Percentiles rank a stretch among this genome's conserved stretches.
phyloP scores from a whole-genome alignment of 92 coral and sea anemone species.

The Epizoanthus ramosus region DNA sequence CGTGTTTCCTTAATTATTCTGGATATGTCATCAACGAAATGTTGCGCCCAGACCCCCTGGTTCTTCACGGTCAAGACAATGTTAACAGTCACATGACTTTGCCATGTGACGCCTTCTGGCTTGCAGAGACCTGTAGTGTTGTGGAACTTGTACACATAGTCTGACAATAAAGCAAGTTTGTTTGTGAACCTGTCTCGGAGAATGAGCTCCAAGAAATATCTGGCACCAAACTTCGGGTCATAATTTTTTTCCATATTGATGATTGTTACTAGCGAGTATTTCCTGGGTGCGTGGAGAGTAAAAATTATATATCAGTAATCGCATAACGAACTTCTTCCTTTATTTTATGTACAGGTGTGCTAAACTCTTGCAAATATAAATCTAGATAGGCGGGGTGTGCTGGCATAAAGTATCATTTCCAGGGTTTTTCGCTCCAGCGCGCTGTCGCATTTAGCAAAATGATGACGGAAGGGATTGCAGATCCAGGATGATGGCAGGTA shows the following conservation, averaged over 20 bases:
- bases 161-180: conserved; percentile 54
- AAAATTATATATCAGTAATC: background rate
- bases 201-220: conserved; percentile 74
- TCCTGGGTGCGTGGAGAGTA: conserved; percentile 34
- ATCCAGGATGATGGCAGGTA: too few relatives aligned
- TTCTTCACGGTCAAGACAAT: conserved; percentile 70
- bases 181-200: conserved; percentile 47
- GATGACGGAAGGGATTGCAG: too few relatives aligned
- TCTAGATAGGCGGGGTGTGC: background rate
- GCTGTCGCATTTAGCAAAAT: too few relatives aligned
- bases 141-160: conserved; percentile 49
- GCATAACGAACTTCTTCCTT: background rate
- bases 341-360: background rate
- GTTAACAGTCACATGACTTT: conserved; percentile 60
- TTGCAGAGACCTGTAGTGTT: conserved; percentile 51
- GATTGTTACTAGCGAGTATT: conserved; percentile 53
- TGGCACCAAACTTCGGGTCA: conserved; percentile 61
- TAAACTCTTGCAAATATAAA: background rate
- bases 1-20: conserved; percentile 59
- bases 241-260: conserved; percentile 65
- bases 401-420: too few relatives aligned
- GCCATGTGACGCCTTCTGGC: conserved; percentile 61
- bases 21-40: conserved; percentile 71
- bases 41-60: conserved; percentile 85
- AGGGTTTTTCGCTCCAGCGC: too few relatives aligned